phyloP scores from a whole-genome alignment of 2,888 invertebrate genomes.

The Cheilosia soror region DNA sequence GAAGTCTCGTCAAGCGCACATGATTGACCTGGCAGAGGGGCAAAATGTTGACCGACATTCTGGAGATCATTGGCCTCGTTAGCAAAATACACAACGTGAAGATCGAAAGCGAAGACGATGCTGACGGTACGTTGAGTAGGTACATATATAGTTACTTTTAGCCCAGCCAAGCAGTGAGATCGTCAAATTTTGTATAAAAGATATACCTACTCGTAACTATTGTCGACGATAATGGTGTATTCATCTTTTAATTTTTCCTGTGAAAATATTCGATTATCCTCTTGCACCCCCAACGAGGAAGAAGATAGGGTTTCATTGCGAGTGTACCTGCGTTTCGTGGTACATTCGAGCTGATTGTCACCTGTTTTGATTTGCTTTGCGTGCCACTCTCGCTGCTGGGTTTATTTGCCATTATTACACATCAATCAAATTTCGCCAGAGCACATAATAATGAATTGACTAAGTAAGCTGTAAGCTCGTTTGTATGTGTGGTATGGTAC shows the following conservation, averaged over 20 bases:
- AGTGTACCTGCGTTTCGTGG: conserved; percentile 5
- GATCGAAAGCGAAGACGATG: conserved; percentile 37
- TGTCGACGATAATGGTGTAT: conserved; percentile 13
- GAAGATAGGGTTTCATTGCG: not conserved
- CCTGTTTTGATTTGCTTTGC: conserved; percentile 46
- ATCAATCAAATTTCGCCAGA: conserved; percentile 67
- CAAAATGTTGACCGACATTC: conserved; percentile 62
- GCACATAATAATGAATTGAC: conserved; percentile 57
- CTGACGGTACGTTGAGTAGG: conserved; percentile 5
- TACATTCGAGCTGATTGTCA: conserved; percentile 42
- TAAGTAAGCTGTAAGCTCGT: conserved; percentile 10
- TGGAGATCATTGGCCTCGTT: conserved; percentile 61
- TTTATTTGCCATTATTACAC: conserved; percentile 50
- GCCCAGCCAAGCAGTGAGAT: not conserved
- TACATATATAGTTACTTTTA: not conserved
- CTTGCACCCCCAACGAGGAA: not conserved
- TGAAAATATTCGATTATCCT: conserved; percentile 13
- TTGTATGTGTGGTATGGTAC: conserved; percentile 9
- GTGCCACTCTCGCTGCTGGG: conserved; percentile 32
- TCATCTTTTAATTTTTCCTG: conserved; percentile 24
- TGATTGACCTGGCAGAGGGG: conserved; percentile 5
- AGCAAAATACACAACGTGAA: conserved; percentile 36
- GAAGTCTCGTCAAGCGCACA: conserved; percentile 22
- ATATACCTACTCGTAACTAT: not conserved
- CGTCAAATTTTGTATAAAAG: conserved; percentile 19